phyloP scores from a whole-genome alignment of 2,113 vertebrate genomes.

The Thunnus maccoyii region DNA sequence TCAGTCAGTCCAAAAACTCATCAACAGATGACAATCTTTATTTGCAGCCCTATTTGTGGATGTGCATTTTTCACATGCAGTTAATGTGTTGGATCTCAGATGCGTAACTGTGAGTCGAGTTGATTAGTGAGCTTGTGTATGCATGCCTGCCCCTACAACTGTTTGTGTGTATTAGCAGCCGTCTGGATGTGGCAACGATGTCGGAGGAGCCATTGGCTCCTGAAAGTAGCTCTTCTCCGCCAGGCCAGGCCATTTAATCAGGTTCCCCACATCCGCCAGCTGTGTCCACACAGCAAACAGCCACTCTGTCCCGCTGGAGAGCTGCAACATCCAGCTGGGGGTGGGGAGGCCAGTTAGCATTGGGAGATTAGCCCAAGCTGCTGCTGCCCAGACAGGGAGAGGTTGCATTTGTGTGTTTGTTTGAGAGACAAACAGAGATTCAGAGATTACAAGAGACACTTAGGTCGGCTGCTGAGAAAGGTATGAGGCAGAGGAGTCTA shows the following conservation, averaged over 20 bases:
- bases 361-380: slow-evolving; percentile 66
- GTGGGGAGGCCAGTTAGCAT: slow-evolving; percentile 55
- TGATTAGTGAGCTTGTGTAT: slow-evolving; percentile 46
- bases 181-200: slow-evolving; percentile 48
- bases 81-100: slow-evolving; percentile 21
- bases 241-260: slow-evolving; percentile 76
- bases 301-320: slow-evolving; percentile 64
- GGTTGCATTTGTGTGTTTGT: slow-evolving; percentile 67
- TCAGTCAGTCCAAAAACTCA: background rate
- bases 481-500: slow-evolving; percentile 31
- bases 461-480: slow-evolving; percentile 42
- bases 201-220: slow-evolving; percentile 68
- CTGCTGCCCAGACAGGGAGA: slow-evolving; percentile 59
- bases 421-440: slow-evolving; percentile 66
- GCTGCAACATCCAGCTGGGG: slow-evolving; percentile 66
- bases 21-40: background rate
- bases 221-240: slow-evolving; percentile 69
- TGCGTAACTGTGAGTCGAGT: slow-evolving; percentile 16
- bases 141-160: slow-evolving; percentile 53
- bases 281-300: slow-evolving; percentile 79
- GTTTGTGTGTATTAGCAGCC: slow-evolving; percentile 62
- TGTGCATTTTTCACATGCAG: slow-evolving; percentile 11
- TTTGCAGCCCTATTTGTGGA: background rate
- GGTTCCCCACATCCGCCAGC: slow-evolving; percentile 76
- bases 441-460: slow-evolving; percentile 65